Conservation (phyloP, 1,140 invertebrate species). For the Stegodyphus mimosarum region DNA sequence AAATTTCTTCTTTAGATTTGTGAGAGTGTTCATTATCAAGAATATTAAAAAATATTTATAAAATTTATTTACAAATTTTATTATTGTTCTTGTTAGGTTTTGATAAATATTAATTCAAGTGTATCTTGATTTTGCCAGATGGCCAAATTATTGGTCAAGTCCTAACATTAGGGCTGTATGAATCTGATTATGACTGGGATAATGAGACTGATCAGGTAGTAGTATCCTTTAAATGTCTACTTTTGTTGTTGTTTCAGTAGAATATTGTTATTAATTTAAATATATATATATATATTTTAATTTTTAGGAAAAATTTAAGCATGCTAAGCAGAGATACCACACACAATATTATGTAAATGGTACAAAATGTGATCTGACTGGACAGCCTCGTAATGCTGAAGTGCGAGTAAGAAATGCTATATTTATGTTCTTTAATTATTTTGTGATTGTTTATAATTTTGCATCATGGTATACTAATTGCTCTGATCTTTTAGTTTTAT, state of each 20-base stretch:
- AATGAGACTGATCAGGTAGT: slow-evolving; percentile 64
- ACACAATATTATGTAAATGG: slow-evolving; percentile 71
- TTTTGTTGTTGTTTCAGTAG: neutral
- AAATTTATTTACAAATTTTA: no score
- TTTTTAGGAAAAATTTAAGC: slow-evolving; percentile 51
- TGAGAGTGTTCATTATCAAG: no score
- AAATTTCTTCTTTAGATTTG: no score
- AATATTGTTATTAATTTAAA: neutral
- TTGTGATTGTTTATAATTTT: neutral
- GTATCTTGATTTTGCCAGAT: slow-evolving; percentile 66
- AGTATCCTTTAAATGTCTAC: neutral
- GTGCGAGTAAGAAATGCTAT: slow-evolving; percentile 68
- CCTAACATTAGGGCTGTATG: slow-evolving; percentile 70
- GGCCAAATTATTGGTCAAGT: slow-evolving; percentile 68
- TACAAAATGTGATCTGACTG: slow-evolving; percentile 70
- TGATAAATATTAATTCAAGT: slow-evolving; percentile 10
- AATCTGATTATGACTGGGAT: slow-evolving; percentile 71
- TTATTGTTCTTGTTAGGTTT: neutral
- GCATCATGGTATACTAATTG: neutral
- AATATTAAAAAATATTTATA: no score
- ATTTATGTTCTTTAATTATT: neutral
- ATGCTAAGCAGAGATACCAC: slow-evolving; percentile 67
- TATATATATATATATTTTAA: neutral
- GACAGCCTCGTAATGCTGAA: slow-evolving; percentile 68
- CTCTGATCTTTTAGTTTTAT: neutral